phyloP scores from a whole-genome alignment of 2,888 invertebrate species.

The Orthonevra nobilis region DNA sequence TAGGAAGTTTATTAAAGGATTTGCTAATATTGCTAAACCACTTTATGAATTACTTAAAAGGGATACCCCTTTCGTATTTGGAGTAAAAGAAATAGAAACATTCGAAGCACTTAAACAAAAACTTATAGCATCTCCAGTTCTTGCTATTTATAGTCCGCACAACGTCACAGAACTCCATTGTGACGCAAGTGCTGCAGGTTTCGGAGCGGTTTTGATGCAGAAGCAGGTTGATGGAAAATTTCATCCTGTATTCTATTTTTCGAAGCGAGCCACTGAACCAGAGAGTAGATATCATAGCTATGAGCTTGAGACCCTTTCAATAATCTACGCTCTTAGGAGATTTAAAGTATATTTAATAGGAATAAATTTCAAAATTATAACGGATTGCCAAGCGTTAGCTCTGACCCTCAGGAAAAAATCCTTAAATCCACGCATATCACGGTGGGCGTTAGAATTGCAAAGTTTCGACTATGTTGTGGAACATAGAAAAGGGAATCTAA shows the following conservation, averaged over 20 bases:
- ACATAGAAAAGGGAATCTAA: too few relatives aligned
- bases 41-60: slow-evolving; percentile 35
- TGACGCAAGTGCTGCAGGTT: slow-evolving; percentile 67
- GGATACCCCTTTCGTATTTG: slow-evolving; percentile 54
- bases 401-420: background rate
- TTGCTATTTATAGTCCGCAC: background rate
- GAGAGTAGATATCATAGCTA: slow-evolving; percentile 31
- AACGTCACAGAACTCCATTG: slow-evolving; percentile 49
- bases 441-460: slow-evolving; percentile 41
- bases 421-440: slow-evolving; percentile 3
- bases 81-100: slow-evolving; percentile 51
- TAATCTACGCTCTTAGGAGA: background rate
- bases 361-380: background rate
- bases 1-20: background rate
- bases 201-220: too few relatives aligned
- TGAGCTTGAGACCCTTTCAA: slow-evolving; percentile 45
- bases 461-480: slow-evolving; percentile 21
- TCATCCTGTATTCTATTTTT: slow-evolving; percentile 53
- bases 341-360: too few relatives aligned
- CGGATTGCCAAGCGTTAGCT: background rate
- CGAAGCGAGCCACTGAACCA: slow-evolving; percentile 24
- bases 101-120: slow-evolving; percentile 69
- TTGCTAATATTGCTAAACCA: slow-evolving; percentile 19
- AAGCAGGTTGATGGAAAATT: too few relatives aligned
- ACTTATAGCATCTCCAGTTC: background rate